phyloP scores from a whole-genome alignment of 2,797 vertebrate species.

The Echiichthys vipera region DNA sequence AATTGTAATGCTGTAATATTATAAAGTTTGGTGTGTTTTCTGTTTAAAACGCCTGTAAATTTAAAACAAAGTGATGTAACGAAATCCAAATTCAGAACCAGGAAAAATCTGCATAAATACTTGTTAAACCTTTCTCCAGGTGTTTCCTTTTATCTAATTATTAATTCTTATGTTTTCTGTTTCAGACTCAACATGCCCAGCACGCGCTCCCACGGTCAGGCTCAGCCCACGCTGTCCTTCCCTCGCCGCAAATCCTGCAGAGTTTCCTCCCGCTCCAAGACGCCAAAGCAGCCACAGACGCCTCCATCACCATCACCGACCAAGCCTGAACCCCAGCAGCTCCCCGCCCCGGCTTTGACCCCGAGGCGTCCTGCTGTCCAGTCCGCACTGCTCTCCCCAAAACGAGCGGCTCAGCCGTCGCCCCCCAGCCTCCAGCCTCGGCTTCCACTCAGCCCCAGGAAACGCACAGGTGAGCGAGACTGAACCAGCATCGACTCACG shows the following conservation, averaged over 20 bases:
- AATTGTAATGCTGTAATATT: too few species aligned
- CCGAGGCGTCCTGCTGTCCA: accelerated
- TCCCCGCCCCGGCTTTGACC: accelerated
- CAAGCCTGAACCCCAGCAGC: not conserved
- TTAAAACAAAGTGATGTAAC: too few species aligned
- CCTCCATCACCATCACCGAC: accelerated
- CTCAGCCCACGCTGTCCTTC: constrained; percentile 88
- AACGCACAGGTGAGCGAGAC: constrained; percentile 88
- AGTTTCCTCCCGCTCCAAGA: constrained; percentile 22
- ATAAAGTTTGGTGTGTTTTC: too few species aligned
- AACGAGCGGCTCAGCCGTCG: accelerated
- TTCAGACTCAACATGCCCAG: constrained; percentile 83
- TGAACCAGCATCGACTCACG: too few species aligned
- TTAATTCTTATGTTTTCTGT: too few species aligned
- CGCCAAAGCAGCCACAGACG: not conserved
- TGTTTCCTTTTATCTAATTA: too few species aligned
- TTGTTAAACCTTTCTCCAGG: too few species aligned
- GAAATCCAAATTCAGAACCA: too few species aligned
- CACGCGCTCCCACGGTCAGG: constrained; percentile 84
- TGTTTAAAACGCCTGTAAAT: too few species aligned
- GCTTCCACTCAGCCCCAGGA: constrained; percentile 92
- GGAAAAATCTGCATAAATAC: too few species aligned
- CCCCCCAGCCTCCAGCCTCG: constrained; percentile 24
- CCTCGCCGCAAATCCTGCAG: constrained; percentile 85
- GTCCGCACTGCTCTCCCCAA: not conserved